These are phyloP conservation scores for Drosophila tropicalis DNA, from an alignment of 1,140 invertebrate species.

Conservation along the genomic window DNA sequence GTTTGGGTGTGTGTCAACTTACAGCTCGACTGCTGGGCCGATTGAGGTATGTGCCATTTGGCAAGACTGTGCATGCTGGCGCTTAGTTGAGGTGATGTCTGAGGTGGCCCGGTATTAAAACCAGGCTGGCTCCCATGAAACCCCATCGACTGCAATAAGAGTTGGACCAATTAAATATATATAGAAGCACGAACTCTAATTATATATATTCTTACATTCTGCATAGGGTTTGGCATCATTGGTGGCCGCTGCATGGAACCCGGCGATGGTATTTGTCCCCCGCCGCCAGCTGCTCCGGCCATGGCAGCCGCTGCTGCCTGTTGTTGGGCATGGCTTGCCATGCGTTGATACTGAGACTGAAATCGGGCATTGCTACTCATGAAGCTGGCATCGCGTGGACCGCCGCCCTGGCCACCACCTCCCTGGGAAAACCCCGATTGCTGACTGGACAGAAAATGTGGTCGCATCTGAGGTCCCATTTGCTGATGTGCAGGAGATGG, in stretches of 20 bases:
- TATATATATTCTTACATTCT: slow-evolving; percentile 64
- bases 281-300: slow-evolving; percentile 61
- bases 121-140: slow-evolving; percentile 83
- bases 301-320: slow-evolving; percentile 75
- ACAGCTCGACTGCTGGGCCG: slow-evolving; percentile 84
- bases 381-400: slow-evolving; percentile 67
- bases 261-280: slow-evolving; percentile 76
- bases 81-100: slow-evolving; percentile 68
- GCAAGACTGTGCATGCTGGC: slow-evolving; percentile 79
- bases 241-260: slow-evolving; percentile 70
- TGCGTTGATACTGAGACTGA: slow-evolving; percentile 78
- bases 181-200: neutral
- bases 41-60: slow-evolving; percentile 89
- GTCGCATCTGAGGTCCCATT: slow-evolving; percentile 76
- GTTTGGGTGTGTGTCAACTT: slow-evolving; percentile 18
- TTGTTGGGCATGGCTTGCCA: slow-evolving; percentile 79
- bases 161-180: neutral
- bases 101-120: slow-evolving; percentile 79
- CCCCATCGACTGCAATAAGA: slow-evolving; percentile 69
- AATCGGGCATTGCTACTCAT: slow-evolving; percentile 80
- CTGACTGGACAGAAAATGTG: slow-evolving; percentile 80
- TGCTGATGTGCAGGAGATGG: slow-evolving; percentile 79
- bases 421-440: slow-evolving; percentile 73
- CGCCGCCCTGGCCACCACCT: slow-evolving; percentile 73
- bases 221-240: slow-evolving; percentile 81